phyloP scores from a whole-genome alignment of 2,888 invertebrate species.

The Caenorhabditis wallacei region DNA sequence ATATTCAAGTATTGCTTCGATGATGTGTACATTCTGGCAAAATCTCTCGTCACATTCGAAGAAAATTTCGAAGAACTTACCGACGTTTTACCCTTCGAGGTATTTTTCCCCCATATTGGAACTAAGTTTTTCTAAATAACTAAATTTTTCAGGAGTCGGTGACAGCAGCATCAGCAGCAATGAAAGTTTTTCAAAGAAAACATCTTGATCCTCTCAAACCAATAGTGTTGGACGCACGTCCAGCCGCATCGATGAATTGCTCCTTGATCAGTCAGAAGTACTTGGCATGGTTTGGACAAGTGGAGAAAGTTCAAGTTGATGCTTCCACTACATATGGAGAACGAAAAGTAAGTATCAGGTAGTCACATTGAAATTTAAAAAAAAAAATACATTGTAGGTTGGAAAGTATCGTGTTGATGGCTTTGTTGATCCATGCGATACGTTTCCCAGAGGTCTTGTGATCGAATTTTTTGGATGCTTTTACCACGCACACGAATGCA shows the following conservation, averaged over 20 bases:
- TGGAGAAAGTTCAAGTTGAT: not conserved
- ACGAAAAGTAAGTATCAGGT: not conserved
- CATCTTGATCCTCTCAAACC: not conserved
- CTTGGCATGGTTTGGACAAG: not conserved
- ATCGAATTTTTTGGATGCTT: conserved; percentile 36
- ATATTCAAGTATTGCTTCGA: conserved; percentile 21
- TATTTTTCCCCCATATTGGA: no score
- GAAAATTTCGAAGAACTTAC: conserved; percentile 13
- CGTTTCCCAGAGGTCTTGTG: not conserved
- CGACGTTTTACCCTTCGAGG: not conserved
- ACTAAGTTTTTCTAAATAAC: no score
- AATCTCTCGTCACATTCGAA: not conserved
- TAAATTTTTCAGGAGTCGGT: not conserved
- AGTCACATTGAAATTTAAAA: not conserved
- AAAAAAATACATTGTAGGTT: not conserved
- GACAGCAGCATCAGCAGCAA: not conserved
- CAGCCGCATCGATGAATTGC: not conserved
- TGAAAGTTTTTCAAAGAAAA: not conserved
- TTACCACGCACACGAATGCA: conserved; percentile 57
- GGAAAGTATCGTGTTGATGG: not conserved
- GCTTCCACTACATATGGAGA: not conserved
- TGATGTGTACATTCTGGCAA: conserved; percentile 27
- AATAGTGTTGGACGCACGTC: not conserved
- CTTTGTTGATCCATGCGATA: not conserved
- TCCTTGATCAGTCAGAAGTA: not conserved